Base-by-base conservation (phyloP, 2,797 vertebrate species). In the Gobio occitaniae region DNA sequence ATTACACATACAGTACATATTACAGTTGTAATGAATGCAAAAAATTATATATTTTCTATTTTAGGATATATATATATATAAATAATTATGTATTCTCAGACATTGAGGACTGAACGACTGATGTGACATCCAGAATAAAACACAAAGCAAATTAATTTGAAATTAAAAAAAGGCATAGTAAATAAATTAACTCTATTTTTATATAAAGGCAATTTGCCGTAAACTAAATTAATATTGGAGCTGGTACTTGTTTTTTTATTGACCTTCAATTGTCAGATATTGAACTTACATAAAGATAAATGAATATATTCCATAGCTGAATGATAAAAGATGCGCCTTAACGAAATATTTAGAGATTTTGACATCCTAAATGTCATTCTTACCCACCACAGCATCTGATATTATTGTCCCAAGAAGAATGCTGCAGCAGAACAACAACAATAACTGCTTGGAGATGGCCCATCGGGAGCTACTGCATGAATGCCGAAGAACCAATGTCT, bases 401-500 rank as follows among this genome's bases (percentile, higher is more conserved):
- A 9, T 4, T 71, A n/a, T 75, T 12, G 19, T 25, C 63, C 38
- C 25, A 13, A 86, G 66, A 86, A 90, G 88, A 76, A 95, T 96
- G 94, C 93, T 96, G 47, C 95, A 96, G 91, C 95, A 95, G 90
- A 96, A 96, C 70, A 96, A 96, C 90, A 96, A 96, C 92, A 96
- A 96, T 89, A 96, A 96, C 93, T 96, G 95, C 87, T 91, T 95
- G 83, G 92, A 91, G 29, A 84, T 93, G 90, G 89, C 92, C 0
- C 91, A 91, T 54, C 86, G 87, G 74, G 92, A 94, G 77, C 89
- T 92, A 79, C 89, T 95, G 41, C 94, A 94, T 85, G 93, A 92
- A 83, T 93, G 92, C 89, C 89, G 91, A 82, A 89, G 90, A 80
- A 86, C 90, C 75, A 86, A 91, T 3, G 91, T 93, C 86, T 92